phyloP scores from a whole-genome alignment of 2,113 vertebrate genomes.

The Cololabis saira region DNA sequence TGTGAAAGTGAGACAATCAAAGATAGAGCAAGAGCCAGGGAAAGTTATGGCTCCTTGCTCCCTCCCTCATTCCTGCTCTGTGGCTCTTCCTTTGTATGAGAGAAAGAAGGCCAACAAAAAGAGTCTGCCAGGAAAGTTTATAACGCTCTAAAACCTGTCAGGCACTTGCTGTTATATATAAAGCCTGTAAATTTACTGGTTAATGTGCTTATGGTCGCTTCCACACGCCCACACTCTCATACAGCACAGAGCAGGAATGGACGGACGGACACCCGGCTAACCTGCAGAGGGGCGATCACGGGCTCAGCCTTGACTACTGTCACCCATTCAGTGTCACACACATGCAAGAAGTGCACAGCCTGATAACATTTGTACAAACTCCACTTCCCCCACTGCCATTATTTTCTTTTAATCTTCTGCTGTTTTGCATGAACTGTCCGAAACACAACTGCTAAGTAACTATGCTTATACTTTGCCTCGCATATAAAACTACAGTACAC shows the following conservation, averaged over 20 bases:
- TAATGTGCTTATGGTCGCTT: constrained; percentile 60
- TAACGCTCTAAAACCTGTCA: constrained; percentile 78
- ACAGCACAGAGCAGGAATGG: constrained; percentile 46
- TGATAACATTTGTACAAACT: not conserved
- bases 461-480: constrained; percentile 1
- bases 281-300: constrained; percentile 16
- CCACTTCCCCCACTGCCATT: constrained; percentile 30
- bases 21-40: constrained; percentile 42
- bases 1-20: constrained; percentile 52
- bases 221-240: constrained; percentile 29
- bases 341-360: not conserved
- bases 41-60: constrained; percentile 42
- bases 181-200: constrained; percentile 75
- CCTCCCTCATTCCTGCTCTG: constrained; percentile 10
- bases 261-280: constrained; percentile 20
- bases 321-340: constrained; percentile 42
- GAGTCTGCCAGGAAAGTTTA: constrained; percentile 77
- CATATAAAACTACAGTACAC: too few relatives aligned
- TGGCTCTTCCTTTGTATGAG: constrained; percentile 19
- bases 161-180: constrained; percentile 69
- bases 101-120: constrained; percentile 45
- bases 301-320: constrained; percentile 49
- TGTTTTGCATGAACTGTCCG: constrained; percentile 2
- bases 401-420: constrained; percentile 11
- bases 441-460: not conserved